Base-by-base conservation (phyloP, 1,140 invertebrate genomes). In the Araneus ventricosus region DNA sequence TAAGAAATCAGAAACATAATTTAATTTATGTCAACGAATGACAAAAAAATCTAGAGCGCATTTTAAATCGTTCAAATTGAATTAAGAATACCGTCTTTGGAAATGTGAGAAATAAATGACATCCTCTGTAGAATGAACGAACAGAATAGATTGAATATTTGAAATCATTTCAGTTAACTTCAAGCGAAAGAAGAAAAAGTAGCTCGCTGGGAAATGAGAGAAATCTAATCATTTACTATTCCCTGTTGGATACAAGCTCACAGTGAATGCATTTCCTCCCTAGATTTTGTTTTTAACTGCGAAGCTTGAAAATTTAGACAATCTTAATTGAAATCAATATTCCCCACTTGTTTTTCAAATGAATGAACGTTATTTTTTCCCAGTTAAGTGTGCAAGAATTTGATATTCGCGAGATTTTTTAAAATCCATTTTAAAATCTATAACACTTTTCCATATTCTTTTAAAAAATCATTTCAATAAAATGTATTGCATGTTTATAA, bases 81-180 rank as follows among this genome's bases (percentile, higher is more conserved):
- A 75, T 75, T 75, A 75, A 75, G 70, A 75, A 75, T 6, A 20
- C 70, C 14, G 70, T 75, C 70, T 27, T 75, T 75, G 27, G 70
- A 75, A 75, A 20, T 75, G 34, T 75, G 70, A 75, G 70, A 75
- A 75, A 75, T 75, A 75, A 75, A 75, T 75, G 70, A 75, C 70
- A 75, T 75, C 70, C 2, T 75, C 27, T 75, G 70, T 5, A 10
- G 70, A 75, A 75, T 75, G 34, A 27, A 75, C 70, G 70, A 75
- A 75, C 17, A 37, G 70, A 75, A 75, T 30, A 75, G 70, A 75
- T 75, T 75, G 70, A 75, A 75, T 75, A 75, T 75, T 75, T 75
- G 70, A 75, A 75, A 75, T 75, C 70, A 75, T 75, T 75, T 14
- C 70, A 34, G 27, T 75, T 75, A 75, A 75, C 30, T 75, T 5